Base-by-base conservation (phyloP, 2,113 vertebrate genomes). In the Chamaea fasciata region DNA sequence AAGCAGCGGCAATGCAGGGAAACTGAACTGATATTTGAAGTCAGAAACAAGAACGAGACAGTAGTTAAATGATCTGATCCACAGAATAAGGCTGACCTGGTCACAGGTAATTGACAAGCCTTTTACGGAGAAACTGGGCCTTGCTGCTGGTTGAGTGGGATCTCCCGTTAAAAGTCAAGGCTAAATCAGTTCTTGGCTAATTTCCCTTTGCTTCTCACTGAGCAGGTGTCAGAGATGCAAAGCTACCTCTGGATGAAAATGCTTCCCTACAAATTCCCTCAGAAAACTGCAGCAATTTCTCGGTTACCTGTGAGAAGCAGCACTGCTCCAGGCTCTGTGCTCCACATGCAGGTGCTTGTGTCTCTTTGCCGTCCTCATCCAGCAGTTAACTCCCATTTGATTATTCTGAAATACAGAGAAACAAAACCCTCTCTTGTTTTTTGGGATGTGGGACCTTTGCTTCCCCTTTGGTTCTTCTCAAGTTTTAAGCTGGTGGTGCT, bases 291-390 rank as follows among this genome's bases (percentile, higher is more conserved):
- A 20, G 44, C 50, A 1, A 15, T 44, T 69, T 64, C 46, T 55
- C 6, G 7, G 4, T 47, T 73, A 2, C 15, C 13, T 22, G 6
- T 33, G 60, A 22, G 5, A 68, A 78, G 50, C 28, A n/a, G 33
- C 15, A 0, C 17, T 1, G 4, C 35, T 75, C 21, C 10, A 8
- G 50, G 26, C 41, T 35, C 50, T 62, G 27, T 31, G 76, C 13
- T 59, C 26, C 26, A 24, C 22, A 1, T 52, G 39, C 12, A 2
- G 12, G 2, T n/a, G n/a, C 50, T 42, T 46, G 31, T 3, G 2
- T 74, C 59, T 30, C 22, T 27, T 28, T 69, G 17, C 41, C 28
- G 6, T 56, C 21, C 75, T 2, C 70, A 24, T 44, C 74, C n/a
- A 76, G 55, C n/a, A 10, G 16, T 49, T 57, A 15, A 15, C 44